These are phyloP conservation scores for Mythimna impura DNA, from an alignment of 2,888 invertebrate species.

Conservation along the genomic window DNA sequence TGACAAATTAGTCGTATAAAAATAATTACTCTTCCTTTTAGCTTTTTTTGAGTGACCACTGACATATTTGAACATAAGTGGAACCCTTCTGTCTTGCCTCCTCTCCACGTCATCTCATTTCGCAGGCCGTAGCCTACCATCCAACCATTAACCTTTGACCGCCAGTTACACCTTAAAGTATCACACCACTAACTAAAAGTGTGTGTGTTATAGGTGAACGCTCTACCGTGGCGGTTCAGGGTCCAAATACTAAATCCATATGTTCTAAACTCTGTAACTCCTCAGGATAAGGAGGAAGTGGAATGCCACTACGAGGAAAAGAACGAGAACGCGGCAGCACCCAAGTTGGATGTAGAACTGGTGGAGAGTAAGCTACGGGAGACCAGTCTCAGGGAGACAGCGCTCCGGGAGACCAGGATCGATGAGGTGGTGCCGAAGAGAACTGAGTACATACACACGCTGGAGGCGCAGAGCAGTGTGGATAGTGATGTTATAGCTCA, in stretches of 20 bases:
- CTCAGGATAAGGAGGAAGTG: constrained; percentile 86
- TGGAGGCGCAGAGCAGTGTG: constrained; percentile 89
- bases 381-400: constrained; percentile 64
- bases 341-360: constrained; percentile 80
- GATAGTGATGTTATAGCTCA: constrained; percentile 92
- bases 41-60: background rate
- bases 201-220: background rate
- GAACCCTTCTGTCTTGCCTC: background rate
- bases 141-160: background rate
- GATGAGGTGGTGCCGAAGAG: constrained; percentile 89
- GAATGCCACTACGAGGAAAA: constrained; percentile 89
- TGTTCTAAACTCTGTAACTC: constrained; percentile 27
- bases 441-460: constrained; percentile 85
- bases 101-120: background rate
- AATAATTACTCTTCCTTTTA: too few relatives aligned
- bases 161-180: background rate
- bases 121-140: constrained; percentile 11
- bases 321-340: constrained; percentile 81
- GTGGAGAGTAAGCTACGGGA: constrained; percentile 81
- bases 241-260: background rate
- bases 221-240: background rate
- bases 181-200: background rate
- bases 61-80: background rate
- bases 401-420: constrained; percentile 92
- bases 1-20: background rate